Percentiles rank a stretch among this genome's conserved stretches.
Evolutionary conservation across 2,797 vertebrate genomes (phyloP).

Genomic region (Choloepus didactylus): DNA sequence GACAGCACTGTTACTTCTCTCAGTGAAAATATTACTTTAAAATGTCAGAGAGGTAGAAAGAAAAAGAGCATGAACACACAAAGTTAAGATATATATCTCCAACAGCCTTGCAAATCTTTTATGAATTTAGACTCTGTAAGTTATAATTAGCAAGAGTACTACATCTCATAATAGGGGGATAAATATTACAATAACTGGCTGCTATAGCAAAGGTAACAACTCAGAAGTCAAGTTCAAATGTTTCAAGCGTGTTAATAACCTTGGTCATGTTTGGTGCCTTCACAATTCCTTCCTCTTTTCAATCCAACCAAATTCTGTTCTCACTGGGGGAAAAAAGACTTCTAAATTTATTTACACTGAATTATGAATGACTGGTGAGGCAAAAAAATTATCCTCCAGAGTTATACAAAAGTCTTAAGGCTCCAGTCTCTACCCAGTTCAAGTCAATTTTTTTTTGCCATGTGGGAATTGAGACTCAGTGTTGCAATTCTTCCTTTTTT

Average conservation of each 20-base stretch:
- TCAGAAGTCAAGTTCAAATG: neutral
- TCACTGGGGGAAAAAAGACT: neutral
- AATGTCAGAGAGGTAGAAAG: neutral
- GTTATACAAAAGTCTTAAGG: neutral
- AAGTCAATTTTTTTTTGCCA: neutral
- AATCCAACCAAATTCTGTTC: neutral
- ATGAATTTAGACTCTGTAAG: constrained; percentile 16
- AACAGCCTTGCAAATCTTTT: neutral
- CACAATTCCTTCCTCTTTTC: neutral
- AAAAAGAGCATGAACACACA: neutral
- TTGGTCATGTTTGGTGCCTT: neutral
- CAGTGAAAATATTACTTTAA: constrained; percentile 15
- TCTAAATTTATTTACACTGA: neutral
- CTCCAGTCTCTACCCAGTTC: neutral
- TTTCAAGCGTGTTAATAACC: neutral
- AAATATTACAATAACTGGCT: neutral
- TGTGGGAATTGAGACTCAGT: neutral
- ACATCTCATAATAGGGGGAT: neutral
- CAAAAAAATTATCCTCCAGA: neutral
- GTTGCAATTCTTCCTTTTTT: neutral
- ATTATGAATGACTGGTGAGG: neutral
- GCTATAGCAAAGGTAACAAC: neutral
- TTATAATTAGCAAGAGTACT: neutral
- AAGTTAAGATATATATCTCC: neutral
- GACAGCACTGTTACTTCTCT: constrained; percentile 7